Base-by-base conservation (phyloP, 64 coral and sea anemone genomes). In the Trachythela sp. region DNA sequence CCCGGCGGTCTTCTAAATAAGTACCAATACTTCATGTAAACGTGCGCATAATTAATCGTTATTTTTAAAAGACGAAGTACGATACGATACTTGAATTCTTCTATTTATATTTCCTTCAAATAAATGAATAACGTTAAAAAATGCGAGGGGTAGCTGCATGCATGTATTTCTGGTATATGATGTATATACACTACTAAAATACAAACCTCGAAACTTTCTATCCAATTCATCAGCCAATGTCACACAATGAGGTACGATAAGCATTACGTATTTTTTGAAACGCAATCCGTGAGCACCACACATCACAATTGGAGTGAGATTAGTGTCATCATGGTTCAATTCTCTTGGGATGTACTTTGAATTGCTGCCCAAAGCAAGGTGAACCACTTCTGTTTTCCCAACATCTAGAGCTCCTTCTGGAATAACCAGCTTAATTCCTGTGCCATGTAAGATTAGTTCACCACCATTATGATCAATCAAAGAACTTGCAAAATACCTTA, bases 271-370 rank as follows among this genome's bases (percentile, higher is more conserved):
- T 10, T 80, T 80, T 18, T 80, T 80, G 75, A 80, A 80, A 20
- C 34, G 75, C 15, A 80, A 35, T 35, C 75, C 75, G 35, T 80
- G 75, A 9, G 75, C 27, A 80, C 75, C 75, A 80, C 75, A 80
- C 34, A 80, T 80, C 11, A 80, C 75, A 2, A 80, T 35, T 3
- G 20, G 75, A 80, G 20, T 80, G 0, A 80, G 1, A n/a, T 34
- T 34, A 15, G 32, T 37, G 1, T 37, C 75, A 80, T 80, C 10
- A 17, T 80, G 9, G 75, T 13, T 35, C 31, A 80, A 10, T n/a
- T 2, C 22, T 35, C 0, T 17, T 9, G 75, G 75, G 11, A 37
- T 37, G 20, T 15, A 80, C 0, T 80, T 18, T 36, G 0, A 15
- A 29, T 35, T 80, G 31, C 20, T 30, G 15, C 9, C 2, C 31